These are phyloP conservation scores for Buphagus erythrorhynchus DNA, from an alignment of 2,797 vertebrate species.

Conservation along the genomic window DNA sequence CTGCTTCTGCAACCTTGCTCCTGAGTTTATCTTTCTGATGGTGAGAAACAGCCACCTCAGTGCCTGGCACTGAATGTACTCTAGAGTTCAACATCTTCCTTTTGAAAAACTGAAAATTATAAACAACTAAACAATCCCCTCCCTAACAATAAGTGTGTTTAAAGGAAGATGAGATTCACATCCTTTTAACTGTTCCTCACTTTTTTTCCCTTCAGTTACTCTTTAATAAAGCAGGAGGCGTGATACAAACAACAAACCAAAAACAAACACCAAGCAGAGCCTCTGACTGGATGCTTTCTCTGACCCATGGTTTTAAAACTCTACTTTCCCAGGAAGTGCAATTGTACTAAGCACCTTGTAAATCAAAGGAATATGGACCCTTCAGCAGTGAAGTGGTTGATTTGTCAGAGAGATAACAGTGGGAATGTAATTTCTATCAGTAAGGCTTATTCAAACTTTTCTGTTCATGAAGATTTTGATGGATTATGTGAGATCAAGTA, in stretches of 20 bases:
- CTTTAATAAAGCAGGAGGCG: neutral
- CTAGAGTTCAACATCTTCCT: neutral
- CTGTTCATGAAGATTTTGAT: conserved; percentile 9
- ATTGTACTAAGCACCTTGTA: neutral
- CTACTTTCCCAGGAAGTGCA: neutral
- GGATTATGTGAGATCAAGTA: conserved; percentile 24
- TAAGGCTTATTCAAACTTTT: neutral
- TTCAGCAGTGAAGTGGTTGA: neutral
- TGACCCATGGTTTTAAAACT: neutral
- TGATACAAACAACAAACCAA: neutral
- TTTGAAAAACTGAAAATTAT: neutral
- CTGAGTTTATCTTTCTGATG: neutral
- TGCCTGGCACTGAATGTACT: neutral
- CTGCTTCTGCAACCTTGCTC: neutral
- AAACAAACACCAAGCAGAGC: neutral
- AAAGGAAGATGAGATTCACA: neutral
- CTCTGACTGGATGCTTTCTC: neutral
- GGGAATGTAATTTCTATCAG: conserved; percentile 12
- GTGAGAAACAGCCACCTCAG: neutral
- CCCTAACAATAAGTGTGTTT: neutral
- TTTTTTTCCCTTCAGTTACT: neutral
- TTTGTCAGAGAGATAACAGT: neutral
- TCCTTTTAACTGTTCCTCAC: neutral
- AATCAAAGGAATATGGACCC: neutral
- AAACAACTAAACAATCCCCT: neutral